Conservation (phyloP, 2,888 invertebrate species). For the Calameuta pallipes region DNA sequence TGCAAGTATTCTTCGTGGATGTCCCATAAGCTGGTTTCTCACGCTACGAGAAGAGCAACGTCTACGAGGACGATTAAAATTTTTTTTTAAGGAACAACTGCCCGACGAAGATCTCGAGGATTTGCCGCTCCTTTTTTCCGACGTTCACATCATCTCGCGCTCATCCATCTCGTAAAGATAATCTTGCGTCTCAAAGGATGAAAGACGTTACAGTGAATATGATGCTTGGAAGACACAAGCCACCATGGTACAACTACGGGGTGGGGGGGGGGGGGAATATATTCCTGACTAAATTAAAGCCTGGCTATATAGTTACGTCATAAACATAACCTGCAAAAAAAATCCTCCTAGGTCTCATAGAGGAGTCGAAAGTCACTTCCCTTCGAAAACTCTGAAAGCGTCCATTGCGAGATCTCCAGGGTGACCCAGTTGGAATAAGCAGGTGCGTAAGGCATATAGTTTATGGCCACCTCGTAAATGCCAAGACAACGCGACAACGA, state of each 20-base stretch:
- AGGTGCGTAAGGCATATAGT: not conserved
- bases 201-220: not conserved
- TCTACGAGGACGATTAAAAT: conserved; percentile 24
- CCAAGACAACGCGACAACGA: not conserved
- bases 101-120: conserved; percentile 31
- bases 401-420: not conserved
- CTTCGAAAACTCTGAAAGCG: not conserved
- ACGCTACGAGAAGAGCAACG: conserved; percentile 40
- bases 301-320: not conserved
- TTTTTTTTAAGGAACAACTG: conserved; percentile 37
- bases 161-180: conserved; percentile 26
- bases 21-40: conserved; percentile 55
- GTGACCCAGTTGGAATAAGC: not conserved
- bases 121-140: conserved; percentile 37
- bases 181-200: conserved; percentile 19
- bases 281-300: not conserved
- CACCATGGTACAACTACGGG: not conserved
- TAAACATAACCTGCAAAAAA: not conserved
- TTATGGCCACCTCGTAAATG: not conserved
- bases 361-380: not conserved
- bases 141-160: conserved; percentile 15
- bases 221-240: not conserved
- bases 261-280: not conserved
- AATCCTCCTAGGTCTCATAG: not conserved
- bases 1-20: conserved; percentile 46